Evolutionary conservation across 2,797 vertebrate species (phyloP).

Genomic region (Phrynocephalus forsythii): DNA sequence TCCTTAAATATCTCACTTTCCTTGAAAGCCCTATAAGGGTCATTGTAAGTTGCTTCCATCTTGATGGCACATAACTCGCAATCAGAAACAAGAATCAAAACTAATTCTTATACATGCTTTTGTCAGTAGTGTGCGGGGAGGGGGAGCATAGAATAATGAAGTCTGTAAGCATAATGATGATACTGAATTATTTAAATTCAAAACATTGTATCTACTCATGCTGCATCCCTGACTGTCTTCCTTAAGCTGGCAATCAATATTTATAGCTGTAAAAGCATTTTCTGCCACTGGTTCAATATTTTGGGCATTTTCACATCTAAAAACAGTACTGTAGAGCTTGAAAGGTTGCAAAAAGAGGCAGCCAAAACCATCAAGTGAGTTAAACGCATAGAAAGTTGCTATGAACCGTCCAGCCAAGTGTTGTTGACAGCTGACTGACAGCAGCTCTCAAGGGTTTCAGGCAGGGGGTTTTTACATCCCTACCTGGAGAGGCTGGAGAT

Average conservation of each 20-base stretch:
- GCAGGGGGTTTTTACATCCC: too few species aligned
- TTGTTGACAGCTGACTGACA: too few species aligned
- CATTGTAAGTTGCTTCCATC: too few species aligned
- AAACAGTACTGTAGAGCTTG: neutral
- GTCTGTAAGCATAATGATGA: neutral
- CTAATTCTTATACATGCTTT: neutral
- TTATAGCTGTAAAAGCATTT: neutral
- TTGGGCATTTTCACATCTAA: neutral
- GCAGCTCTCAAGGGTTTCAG: too few species aligned
- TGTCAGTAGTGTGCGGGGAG: neutral
- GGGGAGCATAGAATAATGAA: neutral
- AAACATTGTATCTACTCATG: neutral
- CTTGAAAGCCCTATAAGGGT: too few species aligned
- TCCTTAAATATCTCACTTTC: too few species aligned
- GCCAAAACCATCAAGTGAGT: neutral
- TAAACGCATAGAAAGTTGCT: too few species aligned
- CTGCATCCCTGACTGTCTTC: neutral
- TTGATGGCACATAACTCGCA: too few species aligned
- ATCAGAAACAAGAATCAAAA: neutral
- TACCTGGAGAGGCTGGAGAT: too few species aligned
- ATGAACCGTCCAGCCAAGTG: too few species aligned
- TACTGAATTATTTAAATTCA: slow-evolving; percentile 16
- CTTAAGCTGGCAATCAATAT: neutral
- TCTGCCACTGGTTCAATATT: neutral
- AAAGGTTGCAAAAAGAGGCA: neutral